A percentile compares a stretch with the other conserved stretches of the same genome.
Conservation (phyloP, 2,113 vertebrate genomes). For the Podarcis cretensis region DNA sequence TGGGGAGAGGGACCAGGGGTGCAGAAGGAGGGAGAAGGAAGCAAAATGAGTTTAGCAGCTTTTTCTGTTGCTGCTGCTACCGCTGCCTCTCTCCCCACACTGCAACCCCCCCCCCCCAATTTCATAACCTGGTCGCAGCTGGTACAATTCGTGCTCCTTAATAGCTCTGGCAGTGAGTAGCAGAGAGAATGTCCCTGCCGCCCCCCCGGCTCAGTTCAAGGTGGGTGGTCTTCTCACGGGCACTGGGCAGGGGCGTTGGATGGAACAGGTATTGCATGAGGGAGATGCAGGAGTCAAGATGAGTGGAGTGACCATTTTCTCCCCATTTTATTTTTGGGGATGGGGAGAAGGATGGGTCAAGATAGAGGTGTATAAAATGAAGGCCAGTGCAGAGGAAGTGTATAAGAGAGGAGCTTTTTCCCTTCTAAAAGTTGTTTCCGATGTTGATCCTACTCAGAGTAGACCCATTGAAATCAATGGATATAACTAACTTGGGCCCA, state of each 20-base stretch:
- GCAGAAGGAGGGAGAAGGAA: not conserved
- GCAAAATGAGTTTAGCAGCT: not conserved
- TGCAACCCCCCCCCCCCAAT: not conserved
- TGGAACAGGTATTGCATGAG: not conserved
- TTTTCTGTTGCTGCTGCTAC: accelerated
- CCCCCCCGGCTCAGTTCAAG: not conserved
- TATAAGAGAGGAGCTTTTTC: not conserved
- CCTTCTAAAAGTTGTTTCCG: not conserved
- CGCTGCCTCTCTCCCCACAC: too few species aligned
- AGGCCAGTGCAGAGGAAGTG: too few species aligned
- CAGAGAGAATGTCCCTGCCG: accelerated
- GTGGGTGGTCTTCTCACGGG: slow-evolving; percentile 1
- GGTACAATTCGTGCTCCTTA: not conserved
- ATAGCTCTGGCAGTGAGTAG: not conserved
- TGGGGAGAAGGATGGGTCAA: not conserved
- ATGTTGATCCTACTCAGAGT: too few species aligned
- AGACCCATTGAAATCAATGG: too few species aligned
- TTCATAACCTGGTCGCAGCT: not conserved
- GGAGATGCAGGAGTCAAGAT: not conserved
- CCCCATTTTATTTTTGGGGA: not conserved
- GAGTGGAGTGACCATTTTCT: not conserved
- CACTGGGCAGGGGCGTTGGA: accelerated
- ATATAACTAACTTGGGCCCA: too few species aligned
- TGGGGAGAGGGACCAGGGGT: not conserved
- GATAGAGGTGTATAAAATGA: too few species aligned